Conservation (phyloP, 1,140 invertebrate species). For the Cotesia chilonis region DNA sequence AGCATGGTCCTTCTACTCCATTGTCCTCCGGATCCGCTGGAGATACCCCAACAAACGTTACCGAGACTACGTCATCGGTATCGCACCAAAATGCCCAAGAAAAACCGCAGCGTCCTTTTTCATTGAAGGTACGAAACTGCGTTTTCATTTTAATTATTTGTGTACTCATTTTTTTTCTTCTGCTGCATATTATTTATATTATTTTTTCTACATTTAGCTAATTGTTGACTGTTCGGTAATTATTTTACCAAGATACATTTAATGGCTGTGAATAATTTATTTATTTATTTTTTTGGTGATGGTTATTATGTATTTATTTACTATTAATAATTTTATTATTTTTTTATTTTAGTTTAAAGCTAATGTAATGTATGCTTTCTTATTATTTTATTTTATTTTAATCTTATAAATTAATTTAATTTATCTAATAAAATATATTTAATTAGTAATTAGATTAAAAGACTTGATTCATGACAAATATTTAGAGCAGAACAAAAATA, state of each 20-base stretch:
- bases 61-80: constrained; percentile 54
- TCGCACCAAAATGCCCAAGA: constrained; percentile 61
- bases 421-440: too few relatives aligned
- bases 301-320: constrained; percentile 31
- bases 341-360: background rate
- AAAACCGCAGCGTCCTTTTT: constrained; percentile 73
- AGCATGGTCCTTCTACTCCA: constrained; percentile 64
- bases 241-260: constrained; percentile 1
- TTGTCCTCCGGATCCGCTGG: constrained; percentile 58
- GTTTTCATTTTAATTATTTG: background rate
- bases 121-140: constrained; percentile 69
- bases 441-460: too few relatives aligned
- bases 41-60: constrained; percentile 55
- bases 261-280: constrained; percentile 7
- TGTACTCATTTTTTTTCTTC: background rate
- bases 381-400: background rate
- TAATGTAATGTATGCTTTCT: too few relatives aligned
- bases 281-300: constrained; percentile 24
- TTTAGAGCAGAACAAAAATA: constrained; percentile 10
- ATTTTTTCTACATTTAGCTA: constrained; percentile 5
- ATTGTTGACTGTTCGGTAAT: background rate
- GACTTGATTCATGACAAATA: too few relatives aligned
- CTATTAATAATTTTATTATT: constrained; percentile 6
- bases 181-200: background rate
- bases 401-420: background rate